These are phyloP conservation scores for Drosophila erecta DNA, from an alignment of 1,140 invertebrate species.

Conservation along the genomic window DNA sequence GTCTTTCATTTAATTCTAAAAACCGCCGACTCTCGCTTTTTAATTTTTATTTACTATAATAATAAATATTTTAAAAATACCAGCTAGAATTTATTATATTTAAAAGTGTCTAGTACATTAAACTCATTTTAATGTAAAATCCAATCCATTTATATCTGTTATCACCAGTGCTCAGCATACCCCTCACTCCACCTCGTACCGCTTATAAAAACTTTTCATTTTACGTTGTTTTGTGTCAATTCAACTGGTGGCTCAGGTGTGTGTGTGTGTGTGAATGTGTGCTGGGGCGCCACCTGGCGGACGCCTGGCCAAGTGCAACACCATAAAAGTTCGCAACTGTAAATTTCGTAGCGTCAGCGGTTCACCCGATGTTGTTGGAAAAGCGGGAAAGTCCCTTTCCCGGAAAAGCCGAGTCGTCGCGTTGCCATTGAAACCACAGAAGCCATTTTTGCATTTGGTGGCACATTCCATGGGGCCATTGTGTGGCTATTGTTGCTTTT, in stretches of 20 bases:
- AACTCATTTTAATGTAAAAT: too few relatives aligned
- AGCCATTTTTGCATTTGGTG: slow-evolving; percentile 80
- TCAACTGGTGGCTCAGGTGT: slow-evolving; percentile 51
- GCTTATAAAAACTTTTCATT: slow-evolving; percentile 46
- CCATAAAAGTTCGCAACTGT: slow-evolving; percentile 73
- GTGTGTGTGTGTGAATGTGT: background rate
- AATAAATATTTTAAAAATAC: too few relatives aligned
- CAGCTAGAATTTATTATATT: too few relatives aligned
- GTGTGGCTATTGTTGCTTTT: slow-evolving; percentile 64
- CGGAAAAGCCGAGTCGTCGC: slow-evolving; percentile 15
- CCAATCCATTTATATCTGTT: too few relatives aligned
- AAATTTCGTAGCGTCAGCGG: slow-evolving; percentile 73
- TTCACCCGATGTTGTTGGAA: slow-evolving; percentile 23
- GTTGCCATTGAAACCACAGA: slow-evolving; percentile 79
- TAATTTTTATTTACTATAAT: too few relatives aligned
- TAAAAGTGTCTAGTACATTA: too few relatives aligned
- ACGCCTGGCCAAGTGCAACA: slow-evolving; percentile 40
- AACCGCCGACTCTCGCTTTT: too few relatives aligned
- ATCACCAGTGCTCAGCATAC: background rate
- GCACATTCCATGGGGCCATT: slow-evolving; percentile 78
- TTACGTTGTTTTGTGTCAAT: slow-evolving; percentile 48
- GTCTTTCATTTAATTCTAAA: too few relatives aligned
- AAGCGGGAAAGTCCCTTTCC: background rate
- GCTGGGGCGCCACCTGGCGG: slow-evolving; percentile 44
- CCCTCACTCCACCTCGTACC: background rate